Evolutionary conservation across 2,888 invertebrate genomes (phyloP).

Genomic region (Phaonia tiefii): DNA sequence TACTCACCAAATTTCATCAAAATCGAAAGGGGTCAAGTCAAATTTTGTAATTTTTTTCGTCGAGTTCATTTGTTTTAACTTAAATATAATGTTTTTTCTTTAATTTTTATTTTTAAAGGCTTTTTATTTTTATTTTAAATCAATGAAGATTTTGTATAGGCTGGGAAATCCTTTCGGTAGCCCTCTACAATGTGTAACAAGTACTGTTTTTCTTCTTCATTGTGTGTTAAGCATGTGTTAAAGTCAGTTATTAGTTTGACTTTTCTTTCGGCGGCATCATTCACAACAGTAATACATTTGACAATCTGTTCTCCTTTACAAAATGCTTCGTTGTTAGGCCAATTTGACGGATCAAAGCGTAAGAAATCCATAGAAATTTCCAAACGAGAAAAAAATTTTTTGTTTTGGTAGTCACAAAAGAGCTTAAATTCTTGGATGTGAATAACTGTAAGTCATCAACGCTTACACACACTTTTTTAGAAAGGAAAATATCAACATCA

Average conservation of each 20-base stretch:
- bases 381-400: slow-evolving; percentile 21
- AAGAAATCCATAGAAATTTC: slow-evolving; percentile 13
- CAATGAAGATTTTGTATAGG: neutral
- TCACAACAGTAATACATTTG: slow-evolving; percentile 34
- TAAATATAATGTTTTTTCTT: neutral
- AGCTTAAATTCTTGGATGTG: slow-evolving; percentile 14
- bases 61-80: no score
- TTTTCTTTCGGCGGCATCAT: slow-evolving; percentile 25
- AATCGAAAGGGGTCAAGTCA: no score
- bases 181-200: neutral
- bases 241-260: no score
- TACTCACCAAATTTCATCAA: no score
- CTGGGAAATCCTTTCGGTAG: neutral
- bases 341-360: neutral
- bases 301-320: no score
- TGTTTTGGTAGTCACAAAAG: slow-evolving; percentile 8
- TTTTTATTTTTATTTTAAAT: neutral
- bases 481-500: slow-evolving; percentile 21
- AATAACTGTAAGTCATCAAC: slow-evolving; percentile 5
- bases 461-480: slow-evolving; percentile 10
- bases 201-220: neutral
- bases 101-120: neutral
- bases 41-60: no score
- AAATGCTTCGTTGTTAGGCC: no score
- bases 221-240: neutral